Evolutionary conservation across 2,888 invertebrate genomes (phyloP).

Genomic region (Malacosoma neustria): DNA sequence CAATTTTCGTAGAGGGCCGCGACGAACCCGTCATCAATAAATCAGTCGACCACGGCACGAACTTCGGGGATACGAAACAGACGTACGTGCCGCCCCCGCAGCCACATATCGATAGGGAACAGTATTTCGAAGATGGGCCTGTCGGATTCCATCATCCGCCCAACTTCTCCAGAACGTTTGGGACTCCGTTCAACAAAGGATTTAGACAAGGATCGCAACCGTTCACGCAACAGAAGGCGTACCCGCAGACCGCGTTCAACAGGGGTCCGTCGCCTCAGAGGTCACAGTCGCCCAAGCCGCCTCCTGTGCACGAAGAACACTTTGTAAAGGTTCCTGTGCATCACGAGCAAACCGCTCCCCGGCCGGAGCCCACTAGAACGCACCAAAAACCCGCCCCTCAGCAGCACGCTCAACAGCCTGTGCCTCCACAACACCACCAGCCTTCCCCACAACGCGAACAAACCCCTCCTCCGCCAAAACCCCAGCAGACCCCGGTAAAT

Average conservation of each 20-base stretch:
- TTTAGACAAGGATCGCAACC: slow-evolving; percentile 61
- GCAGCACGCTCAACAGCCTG: slow-evolving; percentile 36
- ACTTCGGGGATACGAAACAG: slow-evolving; percentile 46
- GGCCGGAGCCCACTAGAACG: slow-evolving; percentile 35
- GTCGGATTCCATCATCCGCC: slow-evolving; percentile 53
- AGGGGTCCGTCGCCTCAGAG: slow-evolving; percentile 55
- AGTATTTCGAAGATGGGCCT: slow-evolving; percentile 57
- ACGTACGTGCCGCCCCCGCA: slow-evolving; percentile 37
- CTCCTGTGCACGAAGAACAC: slow-evolving; percentile 48
- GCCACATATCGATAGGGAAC: slow-evolving; percentile 55
- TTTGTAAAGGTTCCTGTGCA: slow-evolving; percentile 56
- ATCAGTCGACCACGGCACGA: slow-evolving; percentile 54
- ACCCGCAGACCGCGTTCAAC: slow-evolving; percentile 47
- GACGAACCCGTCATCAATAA: slow-evolving; percentile 85
- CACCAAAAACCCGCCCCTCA: slow-evolving; percentile 31
- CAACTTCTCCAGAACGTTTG: slow-evolving; percentile 59
- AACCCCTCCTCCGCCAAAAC: slow-evolving; percentile 39
- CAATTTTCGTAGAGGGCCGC: slow-evolving; percentile 90
- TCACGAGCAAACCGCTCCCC: slow-evolving; percentile 35
- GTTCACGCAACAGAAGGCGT: slow-evolving; percentile 66
- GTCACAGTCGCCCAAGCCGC: slow-evolving; percentile 56
- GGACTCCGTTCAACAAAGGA: slow-evolving; percentile 51
- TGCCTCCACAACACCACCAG: slow-evolving; percentile 25
- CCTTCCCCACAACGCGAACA: slow-evolving; percentile 10
- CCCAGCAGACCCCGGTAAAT: slow-evolving; percentile 58